phyloP scores from a whole-genome alignment of 2,113 vertebrate genomes.

The Hippocampus zosterae region DNA sequence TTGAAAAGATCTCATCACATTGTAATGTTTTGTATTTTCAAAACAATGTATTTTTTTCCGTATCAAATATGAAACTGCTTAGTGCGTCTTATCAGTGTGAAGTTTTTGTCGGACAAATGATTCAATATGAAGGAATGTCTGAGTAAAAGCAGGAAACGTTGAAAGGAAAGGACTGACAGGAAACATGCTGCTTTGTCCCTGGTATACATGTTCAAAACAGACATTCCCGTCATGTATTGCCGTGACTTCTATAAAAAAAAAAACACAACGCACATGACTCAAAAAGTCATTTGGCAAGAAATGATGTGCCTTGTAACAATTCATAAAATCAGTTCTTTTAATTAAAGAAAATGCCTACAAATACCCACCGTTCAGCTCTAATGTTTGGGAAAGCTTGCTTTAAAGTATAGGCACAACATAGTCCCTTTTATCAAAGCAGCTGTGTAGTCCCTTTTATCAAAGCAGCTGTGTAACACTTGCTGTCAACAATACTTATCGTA shows the following conservation, averaged over 20 bases:
- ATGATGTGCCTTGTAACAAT: neutral
- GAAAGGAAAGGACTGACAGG: constrained; percentile 62
- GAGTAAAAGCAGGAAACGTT: constrained; percentile 58
- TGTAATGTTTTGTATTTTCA: neutral
- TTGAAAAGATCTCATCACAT: neutral
- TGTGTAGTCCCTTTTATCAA: constrained; percentile 24
- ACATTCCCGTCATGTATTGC: neutral
- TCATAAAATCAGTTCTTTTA: neutral
- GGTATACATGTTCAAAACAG: constrained; percentile 5
- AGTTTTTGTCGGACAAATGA: constrained; percentile 29
- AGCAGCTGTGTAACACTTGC: constrained; percentile 40
- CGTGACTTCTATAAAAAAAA: neutral
- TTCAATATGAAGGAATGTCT: constrained; percentile 58
- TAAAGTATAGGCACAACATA: neutral
- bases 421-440: constrained; percentile 6
- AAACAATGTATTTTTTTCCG: neutral
- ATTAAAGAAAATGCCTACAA: neutral
- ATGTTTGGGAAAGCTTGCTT: neutral
- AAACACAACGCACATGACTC: neutral
- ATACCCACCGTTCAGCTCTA: neutral
- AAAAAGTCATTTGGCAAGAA: neutral
- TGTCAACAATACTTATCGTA: constrained; percentile 34
- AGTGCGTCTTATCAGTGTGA: constrained; percentile 33
- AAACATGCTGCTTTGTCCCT: constrained; percentile 45
- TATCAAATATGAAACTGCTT: constrained; percentile 5